Conservation (phyloP, 2,888 invertebrate genomes). For the Papilio elwesi region DNA sequence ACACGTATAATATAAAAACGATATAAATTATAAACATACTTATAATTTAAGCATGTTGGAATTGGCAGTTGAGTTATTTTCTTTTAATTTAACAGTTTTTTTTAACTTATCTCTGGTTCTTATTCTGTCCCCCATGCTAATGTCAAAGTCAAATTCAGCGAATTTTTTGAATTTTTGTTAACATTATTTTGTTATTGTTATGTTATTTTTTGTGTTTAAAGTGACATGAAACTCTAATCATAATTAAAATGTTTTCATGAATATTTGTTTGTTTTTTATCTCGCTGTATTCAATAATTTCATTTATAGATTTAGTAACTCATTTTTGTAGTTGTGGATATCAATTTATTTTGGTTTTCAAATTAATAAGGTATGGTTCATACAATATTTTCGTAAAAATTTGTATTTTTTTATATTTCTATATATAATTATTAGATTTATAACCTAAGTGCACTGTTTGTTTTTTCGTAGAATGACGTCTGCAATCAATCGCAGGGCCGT, state of each 20-base stretch:
- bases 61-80: not conserved
- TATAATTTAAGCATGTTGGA: too few species aligned
- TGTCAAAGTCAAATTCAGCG: conserved; percentile 16
- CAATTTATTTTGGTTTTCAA: not conserved
- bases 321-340: not conserved
- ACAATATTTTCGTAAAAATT: too few species aligned
- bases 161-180: conserved; percentile 21
- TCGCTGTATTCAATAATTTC: not conserved
- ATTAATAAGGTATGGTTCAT: not conserved
- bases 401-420: too few species aligned
- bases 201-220: conserved; percentile 1
- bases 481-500: too few species aligned
- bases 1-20: too few species aligned
- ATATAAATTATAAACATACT: too few species aligned
- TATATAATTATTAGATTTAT: not conserved
- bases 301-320: not conserved
- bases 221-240: not conserved
- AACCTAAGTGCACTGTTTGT: too few species aligned
- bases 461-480: too few species aligned
- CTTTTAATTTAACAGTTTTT: not conserved
- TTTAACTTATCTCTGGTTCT: not conserved
- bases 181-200: conserved; percentile 5
- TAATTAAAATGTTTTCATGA: conserved; percentile 6
- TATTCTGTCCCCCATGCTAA: not conserved
- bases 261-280: conserved; percentile 12